Base-by-base conservation (phyloP, 2,888 invertebrate species). In the Drosophila glabriapex region DNA sequence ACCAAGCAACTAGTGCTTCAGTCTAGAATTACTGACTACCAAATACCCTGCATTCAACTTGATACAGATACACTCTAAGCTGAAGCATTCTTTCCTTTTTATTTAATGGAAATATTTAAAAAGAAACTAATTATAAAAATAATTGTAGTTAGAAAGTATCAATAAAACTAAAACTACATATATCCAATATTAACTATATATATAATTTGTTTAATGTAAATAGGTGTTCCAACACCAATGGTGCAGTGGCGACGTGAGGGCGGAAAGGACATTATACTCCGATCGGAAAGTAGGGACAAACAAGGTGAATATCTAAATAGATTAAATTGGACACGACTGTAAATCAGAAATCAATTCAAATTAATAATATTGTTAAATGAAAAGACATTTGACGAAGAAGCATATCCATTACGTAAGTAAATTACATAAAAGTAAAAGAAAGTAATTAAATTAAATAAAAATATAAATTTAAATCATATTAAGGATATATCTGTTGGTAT, bases 161-260 rank as follows among this genome's bases (percentile, higher is more conserved):
- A 22, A 22, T 16, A 1, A 46, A 16, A 22, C 22, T 14, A 14
- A 46, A 46, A 14, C 7, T 7, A 16, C 22, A 46, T 4, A 4
- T 7, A 7, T 46, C 22, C 4, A 14, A 46, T 22, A 46, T 46
- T 14, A 22, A 22, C 7, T 25, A 9, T 2, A 16, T 9, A 46
- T 39, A 19, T 19, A 5, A 14, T 4, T 16, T 16, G 1, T 6
- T 43, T 14, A 0, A 9, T 46, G 10, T 9, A 37, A 50, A 70
- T 59, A 1, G 97, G 98, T 35, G 96, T 96, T 16, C 97, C 98
- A 0, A 95, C 96, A 54, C 97, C 98, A 1, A 95, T 95, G 29
- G 93, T 94, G 28, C 94, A 95, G 87, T 98, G 98, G 98, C 95
- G 96, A 72, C 94, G 97, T 62, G 97, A 98, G 92, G 96, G 96